A percentile compares a stretch with the other conserved stretches of the same genome.
phyloP scores from a whole-genome alignment of 2,797 vertebrate species.

The Rhincodon typus region DNA sequence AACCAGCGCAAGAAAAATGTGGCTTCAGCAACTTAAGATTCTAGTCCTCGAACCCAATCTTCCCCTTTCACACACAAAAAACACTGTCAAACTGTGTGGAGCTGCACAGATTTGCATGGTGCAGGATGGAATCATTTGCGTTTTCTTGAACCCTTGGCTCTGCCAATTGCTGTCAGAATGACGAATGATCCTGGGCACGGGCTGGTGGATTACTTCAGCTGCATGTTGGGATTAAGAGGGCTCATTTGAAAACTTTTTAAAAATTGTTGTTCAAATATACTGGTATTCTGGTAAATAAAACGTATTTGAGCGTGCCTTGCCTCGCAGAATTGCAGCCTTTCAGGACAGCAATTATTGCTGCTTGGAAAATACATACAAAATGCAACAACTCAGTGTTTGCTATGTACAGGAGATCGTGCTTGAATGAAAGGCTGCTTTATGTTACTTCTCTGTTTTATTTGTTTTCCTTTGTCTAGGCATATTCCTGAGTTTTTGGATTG shows the following conservation, averaged over 20 bases:
- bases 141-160: background rate
- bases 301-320: background rate
- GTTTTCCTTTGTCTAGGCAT: slow-evolving; percentile 34
- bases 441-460: slow-evolving; percentile 26
- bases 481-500: slow-evolving; percentile 34
- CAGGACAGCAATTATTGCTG: slow-evolving; percentile 8
- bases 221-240: background rate
- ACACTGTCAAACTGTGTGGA: background rate
- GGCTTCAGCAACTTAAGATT: background rate
- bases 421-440: slow-evolving; percentile 36
- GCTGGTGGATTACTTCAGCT: background rate
- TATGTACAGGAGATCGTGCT: slow-evolving; percentile 21
- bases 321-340: slow-evolving; percentile 15
- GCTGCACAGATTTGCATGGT: slow-evolving; percentile 4
- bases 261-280: slow-evolving; percentile 26
- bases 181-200: background rate
- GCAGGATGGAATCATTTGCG: background rate
- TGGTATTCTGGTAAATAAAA: slow-evolving; percentile 23
- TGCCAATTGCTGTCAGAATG: background rate
- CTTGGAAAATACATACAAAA: slow-evolving; percentile 29
- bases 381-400: background rate
- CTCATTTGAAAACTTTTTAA: background rate
- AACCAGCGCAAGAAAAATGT: background rate
- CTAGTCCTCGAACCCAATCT: background rate
- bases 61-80: background rate